phyloP scores from a whole-genome alignment of 2,888 invertebrate species.

The Hedya salicella region DNA sequence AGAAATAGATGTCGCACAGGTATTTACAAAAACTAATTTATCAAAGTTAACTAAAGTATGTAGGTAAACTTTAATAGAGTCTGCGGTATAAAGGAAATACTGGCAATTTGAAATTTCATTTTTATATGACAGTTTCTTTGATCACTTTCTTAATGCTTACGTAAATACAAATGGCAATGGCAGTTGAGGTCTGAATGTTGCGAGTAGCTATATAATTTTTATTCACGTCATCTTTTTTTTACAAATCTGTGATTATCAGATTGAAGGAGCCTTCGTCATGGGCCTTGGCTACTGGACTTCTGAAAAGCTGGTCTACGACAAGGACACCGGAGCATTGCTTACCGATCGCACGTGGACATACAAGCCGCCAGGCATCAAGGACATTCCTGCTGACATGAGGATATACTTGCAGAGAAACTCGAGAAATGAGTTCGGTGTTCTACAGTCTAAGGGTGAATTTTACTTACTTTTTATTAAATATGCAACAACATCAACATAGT shows the following conservation, averaged over 20 bases:
- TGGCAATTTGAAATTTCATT: no score
- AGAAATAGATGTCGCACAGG: slow-evolving; percentile 89
- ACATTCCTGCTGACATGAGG: slow-evolving; percentile 90
- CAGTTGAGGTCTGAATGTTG: no score
- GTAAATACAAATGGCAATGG: no score
- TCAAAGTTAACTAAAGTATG: no score
- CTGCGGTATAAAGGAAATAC: no score
- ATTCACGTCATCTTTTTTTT: no score
- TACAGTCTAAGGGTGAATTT: slow-evolving; percentile 87
- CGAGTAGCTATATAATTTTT: no score
- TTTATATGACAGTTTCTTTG: no score
- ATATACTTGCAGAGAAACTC: slow-evolving; percentile 86
- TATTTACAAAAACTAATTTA: slow-evolving; percentile 44
- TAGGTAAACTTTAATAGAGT: no score
- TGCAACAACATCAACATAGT: no score
- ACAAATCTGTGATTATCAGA: slow-evolving; percentile 49
- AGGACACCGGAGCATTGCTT: slow-evolving; percentile 86
- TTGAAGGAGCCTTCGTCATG: slow-evolving; percentile 92
- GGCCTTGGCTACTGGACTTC: slow-evolving; percentile 90
- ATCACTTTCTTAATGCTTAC: no score
- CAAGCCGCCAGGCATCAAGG: slow-evolving; percentile 89
- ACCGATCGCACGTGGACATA: slow-evolving; percentile 92
- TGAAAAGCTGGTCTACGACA: slow-evolving; percentile 88
- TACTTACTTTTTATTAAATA: neutral
- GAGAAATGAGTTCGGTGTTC: slow-evolving; percentile 85